Percentiles rank a stretch among this genome's conserved stretches.
These are phyloP conservation scores for Xenops minutus DNA, from an alignment of 2,797 vertebrate genomes.

Conservation along the genomic window DNA sequence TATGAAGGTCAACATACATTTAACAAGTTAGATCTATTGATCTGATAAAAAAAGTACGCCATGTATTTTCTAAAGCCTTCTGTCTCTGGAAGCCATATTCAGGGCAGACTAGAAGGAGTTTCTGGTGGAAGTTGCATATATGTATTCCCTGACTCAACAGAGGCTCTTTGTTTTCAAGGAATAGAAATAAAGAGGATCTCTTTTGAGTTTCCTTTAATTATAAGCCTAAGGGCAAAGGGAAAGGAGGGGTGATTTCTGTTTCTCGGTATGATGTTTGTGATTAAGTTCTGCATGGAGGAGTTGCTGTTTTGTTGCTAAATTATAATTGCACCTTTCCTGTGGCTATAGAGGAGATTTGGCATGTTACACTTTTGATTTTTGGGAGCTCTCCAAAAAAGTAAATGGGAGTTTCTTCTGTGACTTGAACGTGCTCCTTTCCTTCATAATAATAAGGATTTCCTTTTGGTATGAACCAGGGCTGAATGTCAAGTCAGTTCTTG, in stretches of 20 bases:
- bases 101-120: neutral
- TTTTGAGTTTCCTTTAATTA: conserved; percentile 40
- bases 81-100: neutral
- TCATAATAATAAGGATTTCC: neutral
- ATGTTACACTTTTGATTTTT: conserved; percentile 1
- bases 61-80: neutral
- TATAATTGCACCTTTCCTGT: conserved; percentile 28
- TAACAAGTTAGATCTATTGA: neutral
- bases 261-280: conserved; percentile 18
- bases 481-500: conserved; percentile 55
- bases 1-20: neutral
- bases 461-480: neutral
- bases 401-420: neutral
- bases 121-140: neutral
- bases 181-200: conserved; percentile 23
- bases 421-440: neutral
- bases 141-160: neutral
- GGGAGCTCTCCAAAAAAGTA: neutral
- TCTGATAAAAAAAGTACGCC: neutral
- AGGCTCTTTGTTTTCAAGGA: conserved; percentile 33
- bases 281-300: conserved; percentile 29
- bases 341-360: conserved; percentile 6
- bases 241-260: conserved; percentile 13
- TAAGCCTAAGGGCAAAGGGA: conserved; percentile 10
- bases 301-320: conserved; percentile 48